Base-by-base conservation (phyloP, 2,113 vertebrate species). In the Echinops telfairi region DNA sequence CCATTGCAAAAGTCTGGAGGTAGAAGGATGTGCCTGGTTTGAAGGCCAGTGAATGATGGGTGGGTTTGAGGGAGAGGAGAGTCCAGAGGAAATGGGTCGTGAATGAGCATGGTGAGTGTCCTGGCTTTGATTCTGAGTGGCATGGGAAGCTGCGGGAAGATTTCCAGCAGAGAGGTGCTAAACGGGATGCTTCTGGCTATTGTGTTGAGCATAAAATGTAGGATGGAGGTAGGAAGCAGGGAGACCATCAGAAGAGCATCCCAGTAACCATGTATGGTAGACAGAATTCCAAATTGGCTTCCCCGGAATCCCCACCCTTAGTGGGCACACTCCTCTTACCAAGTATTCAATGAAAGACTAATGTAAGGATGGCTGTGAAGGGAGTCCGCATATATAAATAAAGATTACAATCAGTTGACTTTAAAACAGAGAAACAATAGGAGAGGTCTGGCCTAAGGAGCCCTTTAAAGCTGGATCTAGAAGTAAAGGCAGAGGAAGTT, bases 331-430 rank as follows among this genome's bases (percentile, higher is more conserved):
- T 68, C 12, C 11, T 40, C 33, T 38, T 68, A 62, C 43, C 47
- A 91, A 71, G 53, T 78, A 36, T 38, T 85, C 5, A 66, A 57
- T 40, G 60, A 85, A 79, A 79, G 31, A 78, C 33, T 38, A 58
- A 85, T 40, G 16, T 78, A 58, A 38, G 43, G 17, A 66, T 43
- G 29, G 17, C 15, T 57, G 31, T 78, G 25, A 78, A 58, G 17
- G 58, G n/a, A 36, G 78, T 85, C 78, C 78, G 16, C 43, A 91
- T 33, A 58, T 91, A 57, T 20, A 85, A 85, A 38, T 66, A 78
- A 29, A 38, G 19, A 38, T 33, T 14, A n/a, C 68, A n/a, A 58
- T 79, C 11, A n/a, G 33, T 58, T 78, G 43, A 78, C 73, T 8
- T 76, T 86, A 78, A 86, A 40, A 70, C 43, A 70, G 53, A 20